Evolutionary conservation across 2,888 invertebrate genomes (phyloP).

Genomic region (Orthosia gracilis): DNA sequence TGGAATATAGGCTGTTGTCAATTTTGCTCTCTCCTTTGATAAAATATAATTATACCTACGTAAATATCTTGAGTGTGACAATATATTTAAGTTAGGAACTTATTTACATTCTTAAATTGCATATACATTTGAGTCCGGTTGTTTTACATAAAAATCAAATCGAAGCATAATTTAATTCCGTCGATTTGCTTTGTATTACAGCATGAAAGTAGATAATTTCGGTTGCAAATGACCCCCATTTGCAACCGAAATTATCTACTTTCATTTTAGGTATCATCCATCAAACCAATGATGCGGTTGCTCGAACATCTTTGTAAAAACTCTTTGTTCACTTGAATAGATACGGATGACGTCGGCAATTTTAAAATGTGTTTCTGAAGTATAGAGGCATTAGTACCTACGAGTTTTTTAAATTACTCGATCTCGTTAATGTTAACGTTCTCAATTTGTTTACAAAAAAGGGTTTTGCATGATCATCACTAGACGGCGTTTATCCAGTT

Average conservation of each 20-base stretch:
- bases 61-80: not conserved
- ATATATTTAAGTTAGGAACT: not conserved
- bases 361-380: slow-evolving; percentile 22
- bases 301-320: slow-evolving; percentile 31
- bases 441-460: no score
- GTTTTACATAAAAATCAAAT: not conserved
- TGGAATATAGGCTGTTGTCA: not conserved
- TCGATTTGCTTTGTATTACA: not conserved
- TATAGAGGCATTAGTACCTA: not conserved
- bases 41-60: not conserved
- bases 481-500: no score
- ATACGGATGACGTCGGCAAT: slow-evolving; percentile 35
- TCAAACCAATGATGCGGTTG: slow-evolving; percentile 17
- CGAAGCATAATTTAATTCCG: not conserved
- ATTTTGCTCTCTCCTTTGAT: slow-evolving; percentile 1
- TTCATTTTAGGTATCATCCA: slow-evolving; percentile 16
- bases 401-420: no score
- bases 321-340: slow-evolving; percentile 42
- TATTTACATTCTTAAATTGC: no score
- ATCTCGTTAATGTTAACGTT: no score
- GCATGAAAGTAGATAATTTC: no score
- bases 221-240: no score
- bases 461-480: no score
- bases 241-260: slow-evolving; percentile 1
- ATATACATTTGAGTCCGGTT: no score